Evolutionary conservation across 2,797 vertebrate species (phyloP).

Genomic region (Leptatherina wallacei): DNA sequence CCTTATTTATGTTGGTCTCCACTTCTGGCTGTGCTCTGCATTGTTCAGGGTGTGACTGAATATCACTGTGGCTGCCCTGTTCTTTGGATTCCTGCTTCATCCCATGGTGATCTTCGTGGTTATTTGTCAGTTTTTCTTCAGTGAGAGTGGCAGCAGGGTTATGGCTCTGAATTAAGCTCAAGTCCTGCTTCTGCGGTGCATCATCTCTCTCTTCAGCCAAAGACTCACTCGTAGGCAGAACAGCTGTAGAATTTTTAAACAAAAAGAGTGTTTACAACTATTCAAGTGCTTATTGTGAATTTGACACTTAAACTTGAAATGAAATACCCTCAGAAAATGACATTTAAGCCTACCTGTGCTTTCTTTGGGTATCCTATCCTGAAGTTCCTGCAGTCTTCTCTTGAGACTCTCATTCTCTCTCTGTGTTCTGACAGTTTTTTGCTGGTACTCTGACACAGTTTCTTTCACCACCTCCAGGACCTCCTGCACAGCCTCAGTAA

Average conservation of each 20-base stretch:
- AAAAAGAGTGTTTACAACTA: background rate
- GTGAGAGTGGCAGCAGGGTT: constrained; percentile 9
- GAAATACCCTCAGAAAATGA: background rate
- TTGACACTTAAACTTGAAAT: background rate
- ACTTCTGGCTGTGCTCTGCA: constrained; percentile 34
- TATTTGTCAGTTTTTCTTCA: constrained; percentile 25
- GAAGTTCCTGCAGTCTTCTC: constrained; percentile 75
- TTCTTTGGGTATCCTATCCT: constrained; percentile 63
- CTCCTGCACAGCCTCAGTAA: constrained; percentile 75
- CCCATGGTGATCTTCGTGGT: constrained; percentile 1
- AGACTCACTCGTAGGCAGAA: background rate
- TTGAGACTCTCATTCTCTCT: constrained; percentile 80
- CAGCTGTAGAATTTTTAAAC: constrained; percentile 38
- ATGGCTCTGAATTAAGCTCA: constrained; percentile 9
- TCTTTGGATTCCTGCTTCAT: constrained; percentile 44
- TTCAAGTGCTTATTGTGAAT: background rate
- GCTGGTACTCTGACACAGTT: constrained; percentile 78
- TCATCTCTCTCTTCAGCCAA: constrained; percentile 28
- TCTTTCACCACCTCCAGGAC: constrained; percentile 81
- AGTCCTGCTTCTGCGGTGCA: constrained; percentile 24
- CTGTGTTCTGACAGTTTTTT: constrained; percentile 78
- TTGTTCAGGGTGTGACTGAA: constrained; percentile 17
- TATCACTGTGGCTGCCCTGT: background rate
- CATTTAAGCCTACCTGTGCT: constrained; percentile 54
- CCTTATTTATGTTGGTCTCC: constrained; percentile 9